Conservation (phyloP, 2,888 invertebrate genomes). For the Drosophila lacicola region DNA sequence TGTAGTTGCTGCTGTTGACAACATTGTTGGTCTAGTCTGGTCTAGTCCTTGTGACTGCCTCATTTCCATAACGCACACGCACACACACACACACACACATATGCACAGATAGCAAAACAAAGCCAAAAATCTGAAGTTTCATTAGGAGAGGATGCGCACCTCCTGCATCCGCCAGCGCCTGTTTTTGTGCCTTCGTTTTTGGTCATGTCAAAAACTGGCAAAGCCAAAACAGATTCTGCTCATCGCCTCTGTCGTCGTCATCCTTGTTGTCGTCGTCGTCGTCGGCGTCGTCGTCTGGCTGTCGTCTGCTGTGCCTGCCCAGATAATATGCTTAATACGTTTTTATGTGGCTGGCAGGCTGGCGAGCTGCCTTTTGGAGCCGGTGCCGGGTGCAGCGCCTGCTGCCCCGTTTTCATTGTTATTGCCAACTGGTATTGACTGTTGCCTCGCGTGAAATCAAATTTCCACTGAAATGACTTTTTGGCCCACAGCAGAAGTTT, state of each 20-base stretch:
- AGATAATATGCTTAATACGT: conserved; percentile 81
- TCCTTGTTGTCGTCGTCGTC: background rate
- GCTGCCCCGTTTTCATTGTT: conserved; percentile 63
- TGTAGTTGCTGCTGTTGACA: conserved; percentile 71
- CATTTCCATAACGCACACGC: conserved; percentile 73
- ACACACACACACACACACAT: conserved; percentile 13
- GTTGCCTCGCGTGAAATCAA: conserved; percentile 75
- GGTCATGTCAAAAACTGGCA: conserved; percentile 69
- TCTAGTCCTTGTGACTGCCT: conserved; percentile 57
- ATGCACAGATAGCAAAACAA: conserved; percentile 43
- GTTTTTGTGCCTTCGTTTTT: conserved; percentile 54
- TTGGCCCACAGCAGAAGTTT: conserved; percentile 49
- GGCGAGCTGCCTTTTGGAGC: background rate
- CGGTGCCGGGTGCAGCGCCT: background rate
- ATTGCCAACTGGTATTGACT: conserved; percentile 75
- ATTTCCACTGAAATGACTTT: conserved; percentile 79
- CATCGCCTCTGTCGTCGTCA: conserved; percentile 31
- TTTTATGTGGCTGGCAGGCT: conserved; percentile 69
- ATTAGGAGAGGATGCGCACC: conserved; percentile 61
- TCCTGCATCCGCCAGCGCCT: conserved; percentile 20
- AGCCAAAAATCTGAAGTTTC: conserved; percentile 78
- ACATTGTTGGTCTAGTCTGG: conserved; percentile 62
- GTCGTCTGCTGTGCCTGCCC: conserved; percentile 63
- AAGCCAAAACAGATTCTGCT: conserved; percentile 64
- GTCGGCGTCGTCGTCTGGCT: conserved; percentile 50